A percentile compares a stretch with the other conserved stretches of the same genome.
Evolutionary conservation across 1,140 invertebrate species (phyloP).

Genomic region (Pentalonia nigronervosa): DNA sequence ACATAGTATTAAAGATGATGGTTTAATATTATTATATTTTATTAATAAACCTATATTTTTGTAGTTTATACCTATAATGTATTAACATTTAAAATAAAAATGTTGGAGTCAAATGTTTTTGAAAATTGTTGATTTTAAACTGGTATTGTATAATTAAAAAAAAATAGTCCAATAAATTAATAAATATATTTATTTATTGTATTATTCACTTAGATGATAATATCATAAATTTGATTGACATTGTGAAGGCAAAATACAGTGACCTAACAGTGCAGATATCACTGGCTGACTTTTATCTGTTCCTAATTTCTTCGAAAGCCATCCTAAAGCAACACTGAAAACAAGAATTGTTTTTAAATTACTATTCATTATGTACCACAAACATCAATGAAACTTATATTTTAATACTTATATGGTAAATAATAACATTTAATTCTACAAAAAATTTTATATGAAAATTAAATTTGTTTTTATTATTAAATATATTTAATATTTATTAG

Average conservation of each 20-base stretch:
- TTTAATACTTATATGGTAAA: background rate
- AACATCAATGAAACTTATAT: background rate
- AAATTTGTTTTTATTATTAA: too few relatives aligned
- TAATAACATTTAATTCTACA: too few relatives aligned
- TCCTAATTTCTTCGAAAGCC: constrained; percentile 53
- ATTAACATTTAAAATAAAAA: background rate
- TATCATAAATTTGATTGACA: constrained; percentile 5
- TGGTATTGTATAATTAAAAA: background rate
- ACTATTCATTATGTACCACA: background rate
- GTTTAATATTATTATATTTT: background rate
- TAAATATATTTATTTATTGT: background rate
- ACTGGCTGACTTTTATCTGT: constrained; percentile 40
- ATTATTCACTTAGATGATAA: background rate
- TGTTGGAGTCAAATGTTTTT: background rate
- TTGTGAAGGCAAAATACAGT: constrained; percentile 28
- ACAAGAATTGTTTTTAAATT: background rate
- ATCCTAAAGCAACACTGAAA: constrained; percentile 47
- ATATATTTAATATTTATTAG: too few relatives aligned
- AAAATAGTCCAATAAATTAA: background rate
- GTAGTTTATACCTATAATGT: background rate
- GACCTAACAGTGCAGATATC: constrained; percentile 38
- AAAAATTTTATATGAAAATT: too few relatives aligned
- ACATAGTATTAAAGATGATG: too few relatives aligned
- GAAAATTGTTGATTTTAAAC: background rate
- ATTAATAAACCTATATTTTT: background rate